phyloP scores from a whole-genome alignment of 1,140 invertebrate genomes.

The Diabrotica undecimpunctata region DNA sequence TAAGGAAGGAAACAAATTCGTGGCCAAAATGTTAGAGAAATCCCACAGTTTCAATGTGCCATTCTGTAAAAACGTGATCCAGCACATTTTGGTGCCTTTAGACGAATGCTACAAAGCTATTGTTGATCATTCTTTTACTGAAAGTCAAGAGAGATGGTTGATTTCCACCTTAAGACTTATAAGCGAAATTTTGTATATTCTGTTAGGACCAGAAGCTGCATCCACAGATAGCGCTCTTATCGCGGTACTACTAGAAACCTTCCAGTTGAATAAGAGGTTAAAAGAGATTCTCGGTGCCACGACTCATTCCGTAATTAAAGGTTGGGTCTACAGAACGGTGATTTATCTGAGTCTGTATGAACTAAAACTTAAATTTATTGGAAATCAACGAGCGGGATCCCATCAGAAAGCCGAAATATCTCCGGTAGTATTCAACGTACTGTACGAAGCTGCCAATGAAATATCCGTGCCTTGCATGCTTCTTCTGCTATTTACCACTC shows the following conservation, averaged over 20 bases:
- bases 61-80: conserved; percentile 1
- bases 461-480: conserved; percentile 23
- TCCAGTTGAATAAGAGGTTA: conserved; percentile 26
- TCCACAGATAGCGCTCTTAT: conserved; percentile 25
- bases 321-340: background rate
- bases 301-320: conserved; percentile 9
- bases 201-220: conserved; percentile 40
- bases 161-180: conserved; percentile 21
- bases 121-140: background rate
- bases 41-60: background rate
- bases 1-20: conserved; percentile 54
- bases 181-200: conserved; percentile 23
- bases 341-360: background rate
- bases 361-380: background rate
- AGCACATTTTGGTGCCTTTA: conserved; percentile 4
- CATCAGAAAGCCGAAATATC: conserved; percentile 13
- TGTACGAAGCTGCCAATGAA: background rate
- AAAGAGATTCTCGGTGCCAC: conserved; percentile 14
- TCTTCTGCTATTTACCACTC: conserved; percentile 26
- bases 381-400: background rate
- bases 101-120: background rate
- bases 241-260: conserved; percentile 18
- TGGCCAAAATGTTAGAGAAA: conserved; percentile 50
- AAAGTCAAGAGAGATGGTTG: conserved; percentile 4
- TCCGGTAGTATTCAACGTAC: conserved; percentile 1